A percentile compares a stretch with the other conserved stretches of the same genome.
Evolutionary conservation across 2,113 vertebrate genomes (phyloP).

Genomic region (Cynocephalus volans): DNA sequence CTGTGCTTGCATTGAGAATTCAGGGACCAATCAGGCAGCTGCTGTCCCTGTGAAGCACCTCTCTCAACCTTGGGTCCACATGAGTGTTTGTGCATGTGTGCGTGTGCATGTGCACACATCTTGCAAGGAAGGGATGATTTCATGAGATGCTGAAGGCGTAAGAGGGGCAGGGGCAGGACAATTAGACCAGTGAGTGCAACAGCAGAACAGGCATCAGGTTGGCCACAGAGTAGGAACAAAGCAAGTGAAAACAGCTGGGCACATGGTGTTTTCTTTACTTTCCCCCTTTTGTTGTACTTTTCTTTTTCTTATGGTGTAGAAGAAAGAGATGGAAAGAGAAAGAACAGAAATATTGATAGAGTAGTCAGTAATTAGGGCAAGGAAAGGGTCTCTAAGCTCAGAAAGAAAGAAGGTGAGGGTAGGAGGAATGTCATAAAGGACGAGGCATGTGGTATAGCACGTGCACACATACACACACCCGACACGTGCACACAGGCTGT

Average conservation of each 20-base stretch:
- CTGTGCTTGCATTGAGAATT: neutral
- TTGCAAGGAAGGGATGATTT: neutral
- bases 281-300: neutral
- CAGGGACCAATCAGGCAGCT: rapidly evolving
- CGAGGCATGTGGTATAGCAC: neutral
- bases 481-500: too few species aligned
- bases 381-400: neutral
- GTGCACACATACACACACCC: too few species aligned
- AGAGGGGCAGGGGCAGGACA: neutral
- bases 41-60: neutral
- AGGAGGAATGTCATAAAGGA: neutral
- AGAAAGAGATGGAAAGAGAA: neutral
- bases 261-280: neutral
- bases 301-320: neutral
- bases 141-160: neutral
- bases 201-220: too few species aligned
- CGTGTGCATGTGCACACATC: neutral
- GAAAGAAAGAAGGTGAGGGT: neutral
- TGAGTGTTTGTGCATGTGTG: neutral
- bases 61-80: neutral
- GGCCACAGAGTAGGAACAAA: neutral
- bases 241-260: neutral
- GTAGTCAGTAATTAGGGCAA: neutral
- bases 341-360: neutral
- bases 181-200: neutral